These are phyloP conservation scores for Drosophila flavopinicola DNA, from an alignment of 2,888 invertebrate species.

Conservation along the genomic window DNA sequence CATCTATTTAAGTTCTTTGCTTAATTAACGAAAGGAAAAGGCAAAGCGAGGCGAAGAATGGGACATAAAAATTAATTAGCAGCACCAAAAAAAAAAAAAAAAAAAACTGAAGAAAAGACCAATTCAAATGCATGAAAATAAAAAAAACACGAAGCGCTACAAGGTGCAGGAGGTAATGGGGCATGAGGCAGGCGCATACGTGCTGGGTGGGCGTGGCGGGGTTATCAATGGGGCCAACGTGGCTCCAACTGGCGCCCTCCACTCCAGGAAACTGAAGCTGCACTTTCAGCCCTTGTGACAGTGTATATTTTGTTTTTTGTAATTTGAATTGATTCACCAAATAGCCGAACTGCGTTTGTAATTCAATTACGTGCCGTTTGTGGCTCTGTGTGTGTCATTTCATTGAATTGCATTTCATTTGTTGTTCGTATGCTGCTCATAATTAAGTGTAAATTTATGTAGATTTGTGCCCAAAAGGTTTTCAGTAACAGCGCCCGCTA, in stretches of 20 bases:
- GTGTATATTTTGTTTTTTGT: too few species aligned
- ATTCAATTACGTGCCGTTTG: conserved; percentile 33
- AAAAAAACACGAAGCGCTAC: background rate
- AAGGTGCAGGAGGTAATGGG: conserved; percentile 2
- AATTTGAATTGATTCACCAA: conserved; percentile 29
- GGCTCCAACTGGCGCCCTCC: too few species aligned
- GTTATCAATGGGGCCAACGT: conserved; percentile 15
- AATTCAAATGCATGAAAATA: conserved; percentile 26
- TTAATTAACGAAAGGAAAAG: conserved; percentile 69
- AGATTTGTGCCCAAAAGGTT: conserved; percentile 42
- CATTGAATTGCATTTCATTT: conserved; percentile 7
- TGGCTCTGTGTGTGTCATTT: conserved; percentile 5
- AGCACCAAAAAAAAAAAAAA: conserved; percentile 42
- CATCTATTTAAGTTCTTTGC: conserved; percentile 71
- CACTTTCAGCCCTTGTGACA: background rate
- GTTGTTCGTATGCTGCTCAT: conserved; percentile 38
- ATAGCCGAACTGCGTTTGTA: conserved; percentile 16
- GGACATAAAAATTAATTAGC: conserved; percentile 76
- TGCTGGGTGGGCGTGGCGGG: conserved; percentile 35
- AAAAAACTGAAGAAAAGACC: conserved; percentile 11
- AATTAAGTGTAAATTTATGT: conserved; percentile 79
- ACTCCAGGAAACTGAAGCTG: too few species aligned
- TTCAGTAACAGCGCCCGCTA: conserved; percentile 6
- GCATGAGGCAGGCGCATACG: conserved; percentile 10
- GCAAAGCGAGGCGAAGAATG: conserved; percentile 69